phyloP scores from a whole-genome alignment of 2,797 vertebrate species.

The Pogoniulus pusillus region DNA sequence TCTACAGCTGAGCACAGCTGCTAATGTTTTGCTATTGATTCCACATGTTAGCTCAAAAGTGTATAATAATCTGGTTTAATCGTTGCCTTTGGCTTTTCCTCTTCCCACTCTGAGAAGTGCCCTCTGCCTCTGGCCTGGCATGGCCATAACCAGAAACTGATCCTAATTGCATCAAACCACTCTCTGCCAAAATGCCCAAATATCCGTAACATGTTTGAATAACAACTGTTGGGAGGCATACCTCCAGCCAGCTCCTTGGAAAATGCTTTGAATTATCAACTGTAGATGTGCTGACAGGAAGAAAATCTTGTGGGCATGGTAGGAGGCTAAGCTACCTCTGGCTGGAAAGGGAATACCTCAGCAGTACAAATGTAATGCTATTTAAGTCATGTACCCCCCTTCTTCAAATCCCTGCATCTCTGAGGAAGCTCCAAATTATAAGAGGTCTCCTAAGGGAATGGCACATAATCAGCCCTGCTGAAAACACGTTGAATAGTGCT shows the following conservation, averaged over 20 bases:
- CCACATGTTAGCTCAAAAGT: conserved; percentile 78
- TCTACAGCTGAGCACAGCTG: conserved; percentile 75
- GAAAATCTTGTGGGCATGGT: conserved; percentile 40
- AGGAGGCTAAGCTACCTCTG: conserved; percentile 43
- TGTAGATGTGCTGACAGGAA: conserved; percentile 49
- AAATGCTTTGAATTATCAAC: conserved; percentile 62
- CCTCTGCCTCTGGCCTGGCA: conserved; percentile 73
- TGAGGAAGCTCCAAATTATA: conserved; percentile 62
- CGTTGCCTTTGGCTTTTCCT: conserved; percentile 80
- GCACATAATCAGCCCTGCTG: conserved; percentile 48
- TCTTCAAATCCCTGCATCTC: conserved; percentile 40
- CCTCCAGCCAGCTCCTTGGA: conserved; percentile 48
- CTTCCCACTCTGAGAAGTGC: conserved; percentile 66
- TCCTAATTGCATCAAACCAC: conserved; percentile 72
- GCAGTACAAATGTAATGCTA: conserved; percentile 35
- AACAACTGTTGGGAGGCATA: conserved; percentile 54
- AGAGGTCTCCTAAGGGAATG: conserved; percentile 11
- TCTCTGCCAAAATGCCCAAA: conserved; percentile 70
- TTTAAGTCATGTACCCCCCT: not conserved
- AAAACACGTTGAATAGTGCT: conserved; percentile 32
- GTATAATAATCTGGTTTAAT: conserved; percentile 77
- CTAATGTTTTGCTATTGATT: conserved; percentile 78
- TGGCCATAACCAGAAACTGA: conserved; percentile 74
- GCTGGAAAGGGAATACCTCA: conserved; percentile 37
- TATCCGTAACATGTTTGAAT: conserved; percentile 65